These are phyloP conservation scores for Hipparchia semele DNA, from an alignment of 2,888 invertebrate genomes.

Conservation along the genomic window DNA sequence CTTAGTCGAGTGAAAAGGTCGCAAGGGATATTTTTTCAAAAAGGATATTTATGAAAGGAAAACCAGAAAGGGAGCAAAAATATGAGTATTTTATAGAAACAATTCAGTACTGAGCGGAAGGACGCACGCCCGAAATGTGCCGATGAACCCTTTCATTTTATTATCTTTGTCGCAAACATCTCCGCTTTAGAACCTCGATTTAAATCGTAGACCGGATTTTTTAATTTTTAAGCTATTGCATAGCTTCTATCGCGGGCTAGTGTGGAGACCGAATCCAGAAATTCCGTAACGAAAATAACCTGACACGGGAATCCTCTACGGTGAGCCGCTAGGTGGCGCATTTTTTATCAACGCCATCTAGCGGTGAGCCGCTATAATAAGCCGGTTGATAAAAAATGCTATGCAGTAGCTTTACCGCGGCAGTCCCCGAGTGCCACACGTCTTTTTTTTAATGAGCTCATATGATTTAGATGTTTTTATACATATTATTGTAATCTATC, in stretches of 20 bases:
- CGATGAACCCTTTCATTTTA: constrained; percentile 37
- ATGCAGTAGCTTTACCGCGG: too few relatives aligned
- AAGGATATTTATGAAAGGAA: constrained; percentile 3
- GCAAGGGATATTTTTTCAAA: neutral
- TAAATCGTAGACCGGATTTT: neutral
- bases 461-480: neutral
- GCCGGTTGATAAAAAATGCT: too few relatives aligned
- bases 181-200: neutral
- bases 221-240: too few relatives aligned
- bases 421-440: too few relatives aligned
- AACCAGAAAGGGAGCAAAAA: constrained; percentile 3
- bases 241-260: too few relatives aligned
- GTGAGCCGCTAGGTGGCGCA: too few relatives aligned
- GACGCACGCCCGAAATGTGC: constrained; percentile 44
- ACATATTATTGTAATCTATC: neutral
- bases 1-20: neutral
- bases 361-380: too few relatives aligned
- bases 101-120: constrained; percentile 22
- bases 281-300: too few relatives aligned
- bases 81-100: constrained; percentile 3
- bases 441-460: too few relatives aligned
- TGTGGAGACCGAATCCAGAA: too few relatives aligned
- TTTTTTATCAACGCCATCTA: too few relatives aligned
- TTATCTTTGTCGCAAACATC: neutral
- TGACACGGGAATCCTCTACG: too few relatives aligned